These are phyloP conservation scores for Uloborus diversus DNA, from an alignment of 1,140 invertebrate species.

Conservation along the genomic window DNA sequence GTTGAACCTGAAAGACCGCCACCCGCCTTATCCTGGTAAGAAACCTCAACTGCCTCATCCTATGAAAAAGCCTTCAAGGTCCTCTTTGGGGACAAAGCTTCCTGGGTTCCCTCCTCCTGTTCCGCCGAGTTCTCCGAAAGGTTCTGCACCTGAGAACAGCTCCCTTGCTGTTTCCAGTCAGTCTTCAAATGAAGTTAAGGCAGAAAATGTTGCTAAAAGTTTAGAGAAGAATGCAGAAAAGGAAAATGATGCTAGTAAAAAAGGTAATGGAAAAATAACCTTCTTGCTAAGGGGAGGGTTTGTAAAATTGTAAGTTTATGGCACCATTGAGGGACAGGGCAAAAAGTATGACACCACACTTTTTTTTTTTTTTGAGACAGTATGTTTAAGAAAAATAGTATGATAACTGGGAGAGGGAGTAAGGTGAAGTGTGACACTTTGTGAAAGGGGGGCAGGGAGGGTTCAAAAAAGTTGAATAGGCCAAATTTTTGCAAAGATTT, in stretches of 20 bases:
- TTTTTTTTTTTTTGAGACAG: too few relatives aligned
- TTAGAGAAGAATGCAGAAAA: not conserved
- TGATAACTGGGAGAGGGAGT: too few relatives aligned
- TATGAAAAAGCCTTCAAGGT: constrained; percentile 60
- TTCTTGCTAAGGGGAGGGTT: too few relatives aligned
- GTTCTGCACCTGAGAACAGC: not conserved
- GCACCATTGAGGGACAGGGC: too few relatives aligned
- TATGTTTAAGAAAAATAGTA: too few relatives aligned
- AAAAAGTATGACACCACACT: too few relatives aligned
- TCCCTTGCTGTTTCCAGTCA: not conserved
- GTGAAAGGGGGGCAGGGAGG: too few relatives aligned
- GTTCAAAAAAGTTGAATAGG: too few relatives aligned
- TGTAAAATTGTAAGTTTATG: too few relatives aligned
- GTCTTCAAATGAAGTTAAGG: not conserved
- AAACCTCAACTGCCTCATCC: constrained; percentile 65
- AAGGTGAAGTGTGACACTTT: too few relatives aligned
- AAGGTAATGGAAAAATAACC: not conserved
- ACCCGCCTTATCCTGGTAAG: constrained; percentile 62
- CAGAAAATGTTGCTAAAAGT: not conserved
- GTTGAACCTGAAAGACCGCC: constrained; percentile 57
- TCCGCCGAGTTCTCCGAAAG: not conserved
- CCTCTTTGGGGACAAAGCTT: constrained; percentile 24
- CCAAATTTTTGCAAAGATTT: too few relatives aligned
- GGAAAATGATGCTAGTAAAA: not conserved
- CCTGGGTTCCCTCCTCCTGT: not conserved